Evolutionary conservation across 2,797 vertebrate species (phyloP).

Genomic region (Microctenopoma lineatum): DNA sequence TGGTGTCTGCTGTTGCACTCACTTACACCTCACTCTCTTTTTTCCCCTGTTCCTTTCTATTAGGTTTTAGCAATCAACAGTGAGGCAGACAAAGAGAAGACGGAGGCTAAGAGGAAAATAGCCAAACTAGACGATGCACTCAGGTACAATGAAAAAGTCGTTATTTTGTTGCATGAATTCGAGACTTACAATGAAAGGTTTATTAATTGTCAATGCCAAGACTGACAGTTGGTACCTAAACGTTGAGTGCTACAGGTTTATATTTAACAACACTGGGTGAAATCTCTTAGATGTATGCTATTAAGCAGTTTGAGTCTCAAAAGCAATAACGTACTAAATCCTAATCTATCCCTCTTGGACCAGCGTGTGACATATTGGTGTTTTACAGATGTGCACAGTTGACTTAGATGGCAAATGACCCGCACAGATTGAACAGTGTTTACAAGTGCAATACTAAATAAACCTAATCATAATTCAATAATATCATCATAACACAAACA

Average conservation of each 20-base stretch:
- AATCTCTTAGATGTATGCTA: background rate
- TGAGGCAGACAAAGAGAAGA: slow-evolving; percentile 87
- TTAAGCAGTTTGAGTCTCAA: background rate
- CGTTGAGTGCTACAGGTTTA: background rate
- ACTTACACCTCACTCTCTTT: slow-evolving; percentile 26
- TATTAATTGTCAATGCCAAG: background rate
- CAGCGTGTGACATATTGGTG: slow-evolving; percentile 3
- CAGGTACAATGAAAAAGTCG: slow-evolving; percentile 79
- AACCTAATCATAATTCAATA: slow-evolving; percentile 6
- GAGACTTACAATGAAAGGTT: background rate
- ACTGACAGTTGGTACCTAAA: background rate
- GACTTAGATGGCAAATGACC: background rate
- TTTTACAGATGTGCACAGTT: slow-evolving; percentile 14
- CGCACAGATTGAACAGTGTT: background rate
- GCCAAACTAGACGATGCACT: slow-evolving; percentile 85
- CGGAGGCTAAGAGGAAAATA: slow-evolving; percentile 84
- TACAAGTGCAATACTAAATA: background rate
- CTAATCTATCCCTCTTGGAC: background rate
- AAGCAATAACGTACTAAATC: no score
- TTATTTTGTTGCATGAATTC: slow-evolving; percentile 1
- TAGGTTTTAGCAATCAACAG: slow-evolving; percentile 86
- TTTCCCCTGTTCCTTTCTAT: background rate
- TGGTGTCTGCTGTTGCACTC: slow-evolving; percentile 54
- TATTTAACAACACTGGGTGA: background rate
- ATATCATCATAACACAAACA: slow-evolving; percentile 16